phyloP scores from a whole-genome alignment of 2,797 vertebrate species.

The Enteromius argenteus region DNA sequence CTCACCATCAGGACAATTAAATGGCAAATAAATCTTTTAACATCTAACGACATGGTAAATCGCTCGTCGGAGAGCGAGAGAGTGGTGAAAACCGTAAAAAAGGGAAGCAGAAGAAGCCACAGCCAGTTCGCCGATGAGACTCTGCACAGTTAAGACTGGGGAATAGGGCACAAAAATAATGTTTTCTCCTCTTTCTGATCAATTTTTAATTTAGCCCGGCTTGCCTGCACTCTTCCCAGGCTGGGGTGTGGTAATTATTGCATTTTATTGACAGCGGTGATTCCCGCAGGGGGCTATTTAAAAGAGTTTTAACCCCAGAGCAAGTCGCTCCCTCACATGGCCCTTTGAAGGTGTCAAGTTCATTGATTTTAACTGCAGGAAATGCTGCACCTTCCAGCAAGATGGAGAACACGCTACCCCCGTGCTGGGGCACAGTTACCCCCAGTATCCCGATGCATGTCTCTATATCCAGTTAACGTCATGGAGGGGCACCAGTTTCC shows the following conservation, averaged over 20 bases:
- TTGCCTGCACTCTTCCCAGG: conserved; percentile 77
- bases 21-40: conserved; percentile 71
- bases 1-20: conserved; percentile 64
- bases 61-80: conserved; percentile 63
- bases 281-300: conserved; percentile 89
- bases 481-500: conserved; percentile 2
- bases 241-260: conserved; percentile 86
- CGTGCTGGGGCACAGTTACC: background rate
- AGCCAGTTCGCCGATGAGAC: conserved; percentile 44
- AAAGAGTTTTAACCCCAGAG: conserved; percentile 93
- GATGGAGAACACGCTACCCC: conserved; percentile 14
- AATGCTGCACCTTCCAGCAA: conserved; percentile 82
- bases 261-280: conserved; percentile 89
- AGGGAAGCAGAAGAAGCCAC: background rate
- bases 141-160: conserved; percentile 40
- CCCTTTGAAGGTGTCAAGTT: conserved; percentile 90
- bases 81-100: conserved; percentile 55
- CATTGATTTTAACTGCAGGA: conserved; percentile 91
- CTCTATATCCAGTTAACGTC: conserved; percentile 15
- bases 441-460: conserved; percentile 5
- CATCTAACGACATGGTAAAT: conserved; percentile 66
- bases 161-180: conserved; percentile 69
- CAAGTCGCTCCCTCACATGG: conserved; percentile 82
- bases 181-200: conserved; percentile 83
- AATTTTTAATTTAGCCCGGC: conserved; percentile 85